phyloP scores from a whole-genome alignment of 2,888 invertebrate genomes.

The Euzetes globulus region DNA sequence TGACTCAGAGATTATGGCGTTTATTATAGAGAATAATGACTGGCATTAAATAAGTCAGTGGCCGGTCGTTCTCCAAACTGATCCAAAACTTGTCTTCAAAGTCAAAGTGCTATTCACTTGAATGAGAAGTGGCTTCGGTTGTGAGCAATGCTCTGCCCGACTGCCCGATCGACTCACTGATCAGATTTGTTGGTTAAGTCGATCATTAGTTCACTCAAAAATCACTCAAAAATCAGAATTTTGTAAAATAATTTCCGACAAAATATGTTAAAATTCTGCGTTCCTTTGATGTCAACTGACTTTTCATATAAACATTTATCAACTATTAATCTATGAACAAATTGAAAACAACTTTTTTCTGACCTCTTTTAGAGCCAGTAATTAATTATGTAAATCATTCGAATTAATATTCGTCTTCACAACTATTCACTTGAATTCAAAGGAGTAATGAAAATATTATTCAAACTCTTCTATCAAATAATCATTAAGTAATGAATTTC shows the following conservation, averaged over 20 bases:
- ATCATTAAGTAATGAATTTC: background rate
- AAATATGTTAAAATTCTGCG: too few species aligned
- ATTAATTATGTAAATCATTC: background rate
- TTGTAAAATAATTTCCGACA: too few species aligned
- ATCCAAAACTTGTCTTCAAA: slow-evolving; percentile 11
- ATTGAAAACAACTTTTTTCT: background rate
- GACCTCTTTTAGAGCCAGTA: background rate
- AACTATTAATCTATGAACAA: background rate
- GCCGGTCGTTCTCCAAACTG: background rate
- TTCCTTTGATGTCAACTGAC: background rate
- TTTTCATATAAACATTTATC: background rate
- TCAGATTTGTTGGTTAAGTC: background rate
- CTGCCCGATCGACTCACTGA: background rate
- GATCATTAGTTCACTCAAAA: too few species aligned
- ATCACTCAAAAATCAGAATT: too few species aligned
- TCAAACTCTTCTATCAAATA: background rate
- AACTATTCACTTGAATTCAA: background rate
- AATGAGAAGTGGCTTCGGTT: background rate
- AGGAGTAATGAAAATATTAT: too few species aligned
- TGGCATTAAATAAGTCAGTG: slow-evolving; percentile 4
- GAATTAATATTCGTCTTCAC: background rate
- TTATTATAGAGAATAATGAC: background rate
- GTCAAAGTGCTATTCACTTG: background rate
- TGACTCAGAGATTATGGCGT: background rate
- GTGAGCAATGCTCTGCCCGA: slow-evolving; percentile 12